phyloP scores from a whole-genome alignment of 1,140 invertebrate species.

The Drosophila nikananu region DNA sequence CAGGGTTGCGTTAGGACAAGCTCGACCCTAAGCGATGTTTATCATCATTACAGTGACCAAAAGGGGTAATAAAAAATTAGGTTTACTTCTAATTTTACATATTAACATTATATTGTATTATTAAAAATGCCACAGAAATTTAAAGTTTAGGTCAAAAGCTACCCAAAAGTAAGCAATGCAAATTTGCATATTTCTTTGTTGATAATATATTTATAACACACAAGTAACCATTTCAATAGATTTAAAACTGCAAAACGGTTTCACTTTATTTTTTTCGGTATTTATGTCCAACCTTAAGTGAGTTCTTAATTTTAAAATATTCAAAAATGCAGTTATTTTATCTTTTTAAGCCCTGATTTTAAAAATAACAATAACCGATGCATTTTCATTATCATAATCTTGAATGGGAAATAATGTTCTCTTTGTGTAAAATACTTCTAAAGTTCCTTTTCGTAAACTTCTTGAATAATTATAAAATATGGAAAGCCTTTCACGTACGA shows the following conservation, averaged over 20 bases:
- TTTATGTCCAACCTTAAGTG: neutral
- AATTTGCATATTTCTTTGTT: neutral
- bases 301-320: neutral
- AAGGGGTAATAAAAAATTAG: neutral
- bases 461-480: conserved; percentile 13
- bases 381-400: neutral
- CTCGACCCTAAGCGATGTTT: neutral
- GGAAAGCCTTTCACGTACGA: conserved; percentile 4
- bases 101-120: neutral
- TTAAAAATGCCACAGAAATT: neutral
- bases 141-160: too few relatives aligned
- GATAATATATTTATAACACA: neutral
- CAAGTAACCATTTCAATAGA: neutral
- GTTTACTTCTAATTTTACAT: neutral
- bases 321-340: neutral
- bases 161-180: neutral
- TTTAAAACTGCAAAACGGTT: neutral
- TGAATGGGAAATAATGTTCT: neutral
- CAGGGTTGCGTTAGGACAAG: conserved; percentile 25
- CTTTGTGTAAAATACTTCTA: neutral
- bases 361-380: neutral
- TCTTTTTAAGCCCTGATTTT: neutral
- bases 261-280: neutral
- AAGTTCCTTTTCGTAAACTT: neutral
- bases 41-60: neutral